These are phyloP conservation scores for Parauchenoglanis ngamensis DNA, from an alignment of 2,797 vertebrate genomes.

Conservation along the genomic window DNA sequence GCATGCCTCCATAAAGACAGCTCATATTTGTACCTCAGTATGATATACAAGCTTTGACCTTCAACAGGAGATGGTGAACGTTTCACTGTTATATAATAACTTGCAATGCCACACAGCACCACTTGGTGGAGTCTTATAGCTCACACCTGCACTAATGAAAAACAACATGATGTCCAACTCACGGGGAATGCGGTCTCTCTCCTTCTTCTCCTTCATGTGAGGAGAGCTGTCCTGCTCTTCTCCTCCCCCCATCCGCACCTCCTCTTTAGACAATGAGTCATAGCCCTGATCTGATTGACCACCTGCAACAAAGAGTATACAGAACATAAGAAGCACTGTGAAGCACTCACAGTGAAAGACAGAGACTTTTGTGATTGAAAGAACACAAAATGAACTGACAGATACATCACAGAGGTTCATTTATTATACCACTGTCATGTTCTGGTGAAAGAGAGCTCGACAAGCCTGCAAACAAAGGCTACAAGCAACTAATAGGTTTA, in stretches of 20 bases:
- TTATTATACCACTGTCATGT: neutral
- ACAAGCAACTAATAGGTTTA: neutral
- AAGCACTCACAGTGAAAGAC: neutral
- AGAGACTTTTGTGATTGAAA: too few relatives aligned
- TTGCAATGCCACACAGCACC: slow-evolving; percentile 27
- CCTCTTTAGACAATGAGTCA: slow-evolving; percentile 89
- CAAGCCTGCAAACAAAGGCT: neutral
- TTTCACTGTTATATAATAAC: slow-evolving; percentile 6
- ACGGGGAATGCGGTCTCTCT: slow-evolving; percentile 82
- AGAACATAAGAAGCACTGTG: slow-evolving; percentile 7
- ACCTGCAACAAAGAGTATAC: slow-evolving; percentile 68
- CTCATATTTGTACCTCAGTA: neutral
- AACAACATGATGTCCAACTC: slow-evolving; percentile 68
- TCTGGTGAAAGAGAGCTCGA: neutral
- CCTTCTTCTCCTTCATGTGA: slow-evolving; percentile 80
- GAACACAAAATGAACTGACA: neutral
- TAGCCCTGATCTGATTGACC: slow-evolving; percentile 90
- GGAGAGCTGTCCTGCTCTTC: slow-evolving; percentile 73
- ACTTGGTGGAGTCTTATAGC: slow-evolving; percentile 28
- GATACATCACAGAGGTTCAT: neutral
- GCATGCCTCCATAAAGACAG: neutral
- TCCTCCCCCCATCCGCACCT: slow-evolving; percentile 79
- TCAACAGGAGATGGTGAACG: neutral
- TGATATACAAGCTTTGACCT: slow-evolving; percentile 12
- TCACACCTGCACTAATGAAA: slow-evolving; percentile 15